Evolutionary conservation across 2,113 vertebrate species (phyloP).

Genomic region (Corythornis vintsioides): DNA sequence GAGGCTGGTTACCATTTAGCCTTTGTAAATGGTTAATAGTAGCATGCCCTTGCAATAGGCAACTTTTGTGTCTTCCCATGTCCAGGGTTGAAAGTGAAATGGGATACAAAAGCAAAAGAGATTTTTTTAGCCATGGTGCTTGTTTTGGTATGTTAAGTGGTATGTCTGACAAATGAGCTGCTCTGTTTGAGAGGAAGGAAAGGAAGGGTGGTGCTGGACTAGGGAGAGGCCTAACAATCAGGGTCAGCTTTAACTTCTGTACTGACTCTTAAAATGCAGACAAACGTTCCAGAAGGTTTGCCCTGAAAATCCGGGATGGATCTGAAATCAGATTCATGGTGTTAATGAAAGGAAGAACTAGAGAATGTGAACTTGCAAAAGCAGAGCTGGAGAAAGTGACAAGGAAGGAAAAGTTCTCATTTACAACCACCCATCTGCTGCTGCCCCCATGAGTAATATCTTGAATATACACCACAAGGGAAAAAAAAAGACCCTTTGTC

Average conservation of each 20-base stretch:
- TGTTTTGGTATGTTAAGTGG: not conserved
- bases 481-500: not conserved
- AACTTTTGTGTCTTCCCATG: not conserved
- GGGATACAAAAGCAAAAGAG: not conserved
- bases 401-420: not conserved
- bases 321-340: not conserved
- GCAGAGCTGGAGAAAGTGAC: not conserved
- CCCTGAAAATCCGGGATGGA: not conserved
- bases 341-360: not conserved
- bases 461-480: not conserved
- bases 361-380: not conserved
- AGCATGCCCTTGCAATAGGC: fast-evolving
- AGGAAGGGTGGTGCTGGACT: not conserved
- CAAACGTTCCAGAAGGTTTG: not conserved
- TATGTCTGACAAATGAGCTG: not conserved
- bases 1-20: not conserved
- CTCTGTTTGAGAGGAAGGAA: not conserved
- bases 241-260: not conserved
- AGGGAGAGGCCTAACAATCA: not conserved
- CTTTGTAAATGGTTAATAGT: not conserved
- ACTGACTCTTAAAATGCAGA: not conserved
- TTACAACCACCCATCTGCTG: not conserved
- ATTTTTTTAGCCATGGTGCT: not conserved
- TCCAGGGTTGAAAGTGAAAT: not conserved
- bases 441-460: not conserved